Evolutionary conservation across 2,113 vertebrate genomes (phyloP).

Genomic region (Hiodon tergisus): DNA sequence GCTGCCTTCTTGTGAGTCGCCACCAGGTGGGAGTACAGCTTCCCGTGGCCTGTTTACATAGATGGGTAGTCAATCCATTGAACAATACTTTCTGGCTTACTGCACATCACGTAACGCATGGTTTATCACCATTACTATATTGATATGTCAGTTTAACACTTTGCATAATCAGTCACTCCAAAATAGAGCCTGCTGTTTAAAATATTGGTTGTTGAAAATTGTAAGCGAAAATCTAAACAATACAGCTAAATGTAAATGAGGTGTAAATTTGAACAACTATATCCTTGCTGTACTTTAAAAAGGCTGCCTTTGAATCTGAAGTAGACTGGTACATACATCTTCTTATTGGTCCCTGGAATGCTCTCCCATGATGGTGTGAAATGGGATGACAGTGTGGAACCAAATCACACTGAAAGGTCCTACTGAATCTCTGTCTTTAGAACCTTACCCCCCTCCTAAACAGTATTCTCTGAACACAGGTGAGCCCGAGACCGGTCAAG

Average conservation of each 20-base stretch:
- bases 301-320: too few species aligned
- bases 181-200: not conserved
- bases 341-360: not conserved
- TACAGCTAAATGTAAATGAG: not conserved
- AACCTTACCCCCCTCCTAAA: not conserved
- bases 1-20: not conserved
- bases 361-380: too few species aligned
- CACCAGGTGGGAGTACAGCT: conserved; percentile 5
- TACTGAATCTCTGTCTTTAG: not conserved
- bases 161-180: not conserved
- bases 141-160: not conserved
- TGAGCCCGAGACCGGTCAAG: not conserved
- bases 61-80: not conserved
- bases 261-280: not conserved
- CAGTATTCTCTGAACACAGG: not conserved
- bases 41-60: not conserved
- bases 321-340: too few species aligned
- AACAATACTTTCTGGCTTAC: not conserved
- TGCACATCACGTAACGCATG: too few species aligned
- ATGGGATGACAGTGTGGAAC: too few species aligned
- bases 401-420: too few species aligned
- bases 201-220: not conserved
- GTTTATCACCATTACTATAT: not conserved
- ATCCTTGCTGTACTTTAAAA: not conserved
- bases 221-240: not conserved